Evolutionary conservation across 1,140 invertebrate genomes (phyloP).

Genomic region (Pseudachorutes palmiensis): DNA sequence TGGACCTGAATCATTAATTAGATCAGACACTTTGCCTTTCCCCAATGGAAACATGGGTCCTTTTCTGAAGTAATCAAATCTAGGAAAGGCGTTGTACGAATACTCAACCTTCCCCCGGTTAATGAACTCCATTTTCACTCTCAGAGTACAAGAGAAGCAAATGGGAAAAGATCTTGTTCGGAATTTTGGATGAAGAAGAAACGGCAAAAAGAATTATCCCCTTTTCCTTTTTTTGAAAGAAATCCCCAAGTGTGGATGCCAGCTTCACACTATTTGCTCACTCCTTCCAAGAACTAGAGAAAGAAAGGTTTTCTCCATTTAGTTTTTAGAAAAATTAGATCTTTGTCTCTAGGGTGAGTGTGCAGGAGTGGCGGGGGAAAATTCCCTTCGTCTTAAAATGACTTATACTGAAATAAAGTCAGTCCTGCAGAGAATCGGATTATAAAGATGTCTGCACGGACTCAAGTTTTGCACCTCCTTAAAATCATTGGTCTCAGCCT

Average conservation of each 20-base stretch:
- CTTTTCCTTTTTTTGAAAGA: not conserved
- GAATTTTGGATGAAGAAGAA: constrained; percentile 4
- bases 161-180: not conserved
- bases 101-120: not conserved
- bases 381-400: not conserved
- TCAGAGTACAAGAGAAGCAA: not conserved
- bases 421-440: too few species aligned
- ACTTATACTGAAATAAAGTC: not conserved
- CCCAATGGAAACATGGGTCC: not conserved
- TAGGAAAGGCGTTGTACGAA: not conserved
- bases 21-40: not conserved
- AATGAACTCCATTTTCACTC: constrained; percentile 9
- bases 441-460: too few species aligned
- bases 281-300: not conserved
- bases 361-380: too few species aligned
- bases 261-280: not conserved
- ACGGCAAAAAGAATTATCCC: too few species aligned
- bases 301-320: not conserved
- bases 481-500: too few species aligned
- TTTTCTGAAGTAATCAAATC: constrained; percentile 5
- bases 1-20: not conserved
- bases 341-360: not conserved
- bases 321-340: not conserved
- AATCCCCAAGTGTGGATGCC: not conserved
- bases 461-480: too few species aligned